phyloP scores from a whole-genome alignment of 1,140 invertebrate species.

The Trissolcus basalis region DNA sequence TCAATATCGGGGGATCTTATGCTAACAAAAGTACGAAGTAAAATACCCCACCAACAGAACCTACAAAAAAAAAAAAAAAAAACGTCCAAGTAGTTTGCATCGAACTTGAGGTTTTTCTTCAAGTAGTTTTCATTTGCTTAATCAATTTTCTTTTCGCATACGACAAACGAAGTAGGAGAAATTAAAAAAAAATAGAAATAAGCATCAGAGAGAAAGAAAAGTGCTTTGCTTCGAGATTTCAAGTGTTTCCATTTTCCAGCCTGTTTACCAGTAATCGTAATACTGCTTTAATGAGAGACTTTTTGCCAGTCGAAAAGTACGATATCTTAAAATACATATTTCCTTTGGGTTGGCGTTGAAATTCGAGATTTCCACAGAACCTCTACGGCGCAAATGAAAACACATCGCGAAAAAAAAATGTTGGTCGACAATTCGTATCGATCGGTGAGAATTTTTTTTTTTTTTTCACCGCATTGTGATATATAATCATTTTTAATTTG shows the following conservation, averaged over 20 bases:
- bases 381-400: too few species aligned
- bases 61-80: neutral
- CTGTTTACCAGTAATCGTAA: constrained; percentile 61
- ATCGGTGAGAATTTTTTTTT: neutral
- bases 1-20: neutral
- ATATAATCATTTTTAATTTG: constrained; percentile 12
- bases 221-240: constrained; percentile 1
- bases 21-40: constrained; percentile 16
- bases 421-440: too few species aligned
- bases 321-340: constrained; percentile 16
- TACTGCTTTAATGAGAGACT: constrained; percentile 57
- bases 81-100: too few species aligned
- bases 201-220: constrained; percentile 8
- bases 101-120: neutral
- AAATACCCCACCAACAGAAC: constrained; percentile 6
- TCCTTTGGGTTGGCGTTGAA: too few species aligned
- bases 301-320: constrained; percentile 11
- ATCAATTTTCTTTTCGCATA: constrained; percentile 13
- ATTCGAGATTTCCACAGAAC: too few species aligned
- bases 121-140: constrained; percentile 14
- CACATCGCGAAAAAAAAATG: too few species aligned
- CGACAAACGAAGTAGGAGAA: neutral
- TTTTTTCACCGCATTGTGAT: neutral
- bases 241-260: constrained; percentile 50
- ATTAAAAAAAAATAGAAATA: constrained; percentile 17